Base-by-base conservation (phyloP, 2,113 vertebrate genomes). In the Paramisgurnus dabryanus region DNA sequence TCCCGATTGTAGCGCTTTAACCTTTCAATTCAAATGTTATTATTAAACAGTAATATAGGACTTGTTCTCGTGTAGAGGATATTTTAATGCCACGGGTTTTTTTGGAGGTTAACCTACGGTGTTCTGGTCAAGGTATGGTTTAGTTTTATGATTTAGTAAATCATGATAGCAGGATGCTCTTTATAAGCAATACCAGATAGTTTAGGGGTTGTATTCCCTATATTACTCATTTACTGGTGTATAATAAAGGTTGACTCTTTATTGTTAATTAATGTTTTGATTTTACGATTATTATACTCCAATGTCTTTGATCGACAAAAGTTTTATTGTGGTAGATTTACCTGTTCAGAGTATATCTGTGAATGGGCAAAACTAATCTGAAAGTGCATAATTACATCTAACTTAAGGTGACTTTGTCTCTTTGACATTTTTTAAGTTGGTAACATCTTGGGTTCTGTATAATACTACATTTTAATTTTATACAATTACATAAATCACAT, bases 361-460 rank as follows among this genome's bases (percentile, higher is more conserved):
- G 68, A 4, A 55, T 40, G 17, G 5, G 40, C 39, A 72, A 57
- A 34, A 15, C 22, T 34, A 18, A 72, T 17, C 45, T 61, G 11
- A 45, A 2, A 18, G 40, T 61, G 10, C 4, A 6, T 61, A 50
- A n/a, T 17, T 27, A 13, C 6, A 60, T 15, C 40, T 15, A 55
- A 74, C n/a, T 58, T 72, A 58, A 55, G 41, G 69, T 58, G 68
- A 57, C 17, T 70, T 70, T 4, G 15, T 43, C 17, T 41, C 69
- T 53, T 27, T 72, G 69, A 58, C 15, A 58, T 12, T 41, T 50
- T 18, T 50, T 72, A 57, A 72, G 50, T 53, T 4, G 15, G 53
- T 18, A 72, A 57, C 39, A 58, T 12, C 15, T 53, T 53, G 12
- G 12, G 3, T 12, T 53, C 50, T 53, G 15, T 12, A 53, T 6